Evolutionary conservation across 2,113 vertebrate species (phyloP).

Genomic region (Edolisoma coerulescens): DNA sequence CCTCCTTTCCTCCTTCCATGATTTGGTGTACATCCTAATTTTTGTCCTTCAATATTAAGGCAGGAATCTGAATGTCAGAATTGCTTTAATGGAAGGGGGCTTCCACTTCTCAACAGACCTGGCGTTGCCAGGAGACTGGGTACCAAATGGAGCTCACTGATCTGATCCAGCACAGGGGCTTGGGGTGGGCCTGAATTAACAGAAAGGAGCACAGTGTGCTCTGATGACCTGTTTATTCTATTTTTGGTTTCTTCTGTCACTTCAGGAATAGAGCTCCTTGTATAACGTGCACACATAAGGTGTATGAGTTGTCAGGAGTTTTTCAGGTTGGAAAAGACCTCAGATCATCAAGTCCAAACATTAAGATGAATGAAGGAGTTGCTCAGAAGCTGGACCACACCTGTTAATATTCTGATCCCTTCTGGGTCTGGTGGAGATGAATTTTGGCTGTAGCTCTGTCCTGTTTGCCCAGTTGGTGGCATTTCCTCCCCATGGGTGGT

Average conservation of each 20-base stretch:
- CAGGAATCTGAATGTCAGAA: neutral
- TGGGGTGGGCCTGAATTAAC: too few relatives aligned
- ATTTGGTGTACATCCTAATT: neutral
- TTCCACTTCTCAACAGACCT: neutral
- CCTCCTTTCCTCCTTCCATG: neutral
- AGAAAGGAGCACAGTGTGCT: fast-evolving
- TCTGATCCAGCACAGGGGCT: neutral
- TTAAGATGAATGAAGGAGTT: neutral
- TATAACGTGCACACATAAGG: too few relatives aligned
- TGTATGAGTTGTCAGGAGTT: neutral
- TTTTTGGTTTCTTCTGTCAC: neutral
- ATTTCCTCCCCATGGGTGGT: neutral
- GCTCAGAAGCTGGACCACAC: neutral
- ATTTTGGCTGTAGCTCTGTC: neutral
- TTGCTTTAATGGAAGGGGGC: neutral
- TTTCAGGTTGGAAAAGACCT: neutral
- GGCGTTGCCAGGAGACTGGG: neutral
- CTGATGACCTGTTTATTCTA: fast-evolving
- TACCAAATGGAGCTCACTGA: neutral
- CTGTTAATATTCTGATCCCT: neutral
- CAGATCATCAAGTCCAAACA: fast-evolving
- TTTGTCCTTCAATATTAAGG: neutral
- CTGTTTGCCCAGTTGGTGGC: neutral
- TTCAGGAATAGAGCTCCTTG: neutral
- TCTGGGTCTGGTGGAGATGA: neutral